phyloP scores from a whole-genome alignment of 2,797 vertebrate species.

The Hydrolagus colliei region DNA sequence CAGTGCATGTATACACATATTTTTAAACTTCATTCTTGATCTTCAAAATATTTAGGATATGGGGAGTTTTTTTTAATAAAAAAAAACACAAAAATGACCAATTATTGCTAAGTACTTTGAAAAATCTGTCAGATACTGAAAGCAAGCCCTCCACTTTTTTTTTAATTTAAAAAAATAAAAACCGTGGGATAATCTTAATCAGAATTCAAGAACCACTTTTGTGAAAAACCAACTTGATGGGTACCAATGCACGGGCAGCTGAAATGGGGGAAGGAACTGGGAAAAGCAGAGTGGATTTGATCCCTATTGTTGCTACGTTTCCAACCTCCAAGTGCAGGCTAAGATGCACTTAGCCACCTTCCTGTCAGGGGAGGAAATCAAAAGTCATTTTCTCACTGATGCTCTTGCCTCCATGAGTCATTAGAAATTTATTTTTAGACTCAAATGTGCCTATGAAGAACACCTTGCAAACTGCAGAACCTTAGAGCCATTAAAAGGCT shows the following conservation, averaged over 20 bases:
- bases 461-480: no score
- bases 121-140: not conserved
- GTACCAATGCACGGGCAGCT: not conserved
- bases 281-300: not conserved
- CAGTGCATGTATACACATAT: not conserved
- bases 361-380: no score
- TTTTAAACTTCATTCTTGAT: not conserved
- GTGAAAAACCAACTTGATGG: not conserved
- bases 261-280: not conserved
- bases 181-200: not conserved
- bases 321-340: not conserved
- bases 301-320: not conserved
- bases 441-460: no score
- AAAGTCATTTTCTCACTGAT: no score
- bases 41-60: not conserved
- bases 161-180: not conserved
- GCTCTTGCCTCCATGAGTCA: no score
- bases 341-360: not conserved
- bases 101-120: not conserved
- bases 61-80: not conserved
- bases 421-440: no score
- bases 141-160: not conserved
- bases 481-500: no score
- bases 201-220: not conserved
- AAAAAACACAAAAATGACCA: not conserved